Percentiles rank a stretch among this genome's conserved stretches.
phyloP scores from a whole-genome alignment of 2,113 vertebrate species.

The Puntigrus tetrazona region DNA sequence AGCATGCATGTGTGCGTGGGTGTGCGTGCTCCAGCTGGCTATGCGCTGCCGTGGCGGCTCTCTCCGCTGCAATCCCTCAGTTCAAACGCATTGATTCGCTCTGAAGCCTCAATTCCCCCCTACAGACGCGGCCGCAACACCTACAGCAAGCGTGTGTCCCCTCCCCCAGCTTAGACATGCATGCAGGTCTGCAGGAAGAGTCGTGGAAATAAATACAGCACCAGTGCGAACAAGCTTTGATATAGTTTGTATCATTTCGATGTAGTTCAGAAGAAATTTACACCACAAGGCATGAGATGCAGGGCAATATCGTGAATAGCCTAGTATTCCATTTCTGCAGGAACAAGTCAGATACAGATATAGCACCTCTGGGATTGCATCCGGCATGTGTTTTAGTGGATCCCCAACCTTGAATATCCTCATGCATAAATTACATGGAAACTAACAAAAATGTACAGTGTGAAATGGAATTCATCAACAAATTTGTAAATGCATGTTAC shows the following conservation, averaged over 20 bases:
- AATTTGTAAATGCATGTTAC: neutral
- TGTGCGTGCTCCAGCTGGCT: slow-evolving; percentile 32
- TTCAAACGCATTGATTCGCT: slow-evolving; percentile 55
- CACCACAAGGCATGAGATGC: neutral
- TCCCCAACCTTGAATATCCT: neutral
- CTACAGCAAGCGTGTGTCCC: slow-evolving; percentile 42
- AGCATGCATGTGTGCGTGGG: slow-evolving; percentile 32
- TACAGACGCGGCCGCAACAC: slow-evolving; percentile 43
- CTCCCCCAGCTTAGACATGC: neutral
- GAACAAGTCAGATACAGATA: neutral
- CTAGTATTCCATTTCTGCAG: neutral
- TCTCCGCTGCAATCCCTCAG: slow-evolving; percentile 46
- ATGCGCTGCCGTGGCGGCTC: slow-evolving; percentile 5
- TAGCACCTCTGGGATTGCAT: too few relatives aligned
- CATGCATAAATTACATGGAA: too few relatives aligned
- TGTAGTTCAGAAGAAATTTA: neutral
- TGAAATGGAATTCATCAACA: neutral
- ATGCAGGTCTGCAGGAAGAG: neutral
- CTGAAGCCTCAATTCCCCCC: slow-evolving; percentile 39
- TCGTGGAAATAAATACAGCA: neutral
- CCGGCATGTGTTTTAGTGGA: neutral
- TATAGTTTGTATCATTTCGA: neutral
- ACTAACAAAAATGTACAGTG: too few relatives aligned
- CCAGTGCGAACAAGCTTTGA: neutral
- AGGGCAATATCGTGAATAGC: neutral